Evolutionary conservation across 1,140 invertebrate species (phyloP), one percentile per base, ranked within the genome.

Genomic region (Aradophagus sp.): DNA sequence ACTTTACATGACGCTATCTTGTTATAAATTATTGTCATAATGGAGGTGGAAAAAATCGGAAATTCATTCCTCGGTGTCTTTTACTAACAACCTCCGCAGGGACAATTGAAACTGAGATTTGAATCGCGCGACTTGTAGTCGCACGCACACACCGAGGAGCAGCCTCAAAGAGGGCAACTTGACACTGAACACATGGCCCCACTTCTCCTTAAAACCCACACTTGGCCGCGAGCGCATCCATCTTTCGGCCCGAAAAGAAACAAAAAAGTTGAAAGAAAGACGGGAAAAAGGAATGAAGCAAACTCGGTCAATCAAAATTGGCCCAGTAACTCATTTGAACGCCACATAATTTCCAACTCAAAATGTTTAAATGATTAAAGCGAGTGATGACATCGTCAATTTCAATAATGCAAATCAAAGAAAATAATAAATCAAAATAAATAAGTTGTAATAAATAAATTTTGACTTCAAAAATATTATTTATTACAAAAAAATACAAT

Each of bases 151-250:
- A 59, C 35, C 58, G 66, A 55, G 63, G 35, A 80, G 65, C 45
- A 74, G 75, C 77, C 52, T 68, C 20, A 23, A 23, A 23, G 20
- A 23, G 20, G 73, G 80, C 78, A 81, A 80, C 78, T 79, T 81
- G 80, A 82, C 80, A 80, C 79, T 80, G 62, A 82, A 81, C 80
- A 82, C 76, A 82, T 82, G 80, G 80, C 79, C 73, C 75, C 77
- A 78, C 77, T 80, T 79, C 73, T 74, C 26, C 76, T 79, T 77
- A 75, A 73, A 79, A 75, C 76, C 68, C 65, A 79, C 79, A 79
- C 79, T 79, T 78, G 74, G 70, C 75, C 70, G 70, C 65, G 77
- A 77, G 72, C 73, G 50, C 50, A 70, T 62, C 72, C 52, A 32
- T 69, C 61, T 73, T 48, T 23, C 20, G 61, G 47, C 23, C 13